Evolutionary conservation across 2,888 invertebrate genomes (phyloP).

Genomic region (Apomyelois bistriatella): DNA sequence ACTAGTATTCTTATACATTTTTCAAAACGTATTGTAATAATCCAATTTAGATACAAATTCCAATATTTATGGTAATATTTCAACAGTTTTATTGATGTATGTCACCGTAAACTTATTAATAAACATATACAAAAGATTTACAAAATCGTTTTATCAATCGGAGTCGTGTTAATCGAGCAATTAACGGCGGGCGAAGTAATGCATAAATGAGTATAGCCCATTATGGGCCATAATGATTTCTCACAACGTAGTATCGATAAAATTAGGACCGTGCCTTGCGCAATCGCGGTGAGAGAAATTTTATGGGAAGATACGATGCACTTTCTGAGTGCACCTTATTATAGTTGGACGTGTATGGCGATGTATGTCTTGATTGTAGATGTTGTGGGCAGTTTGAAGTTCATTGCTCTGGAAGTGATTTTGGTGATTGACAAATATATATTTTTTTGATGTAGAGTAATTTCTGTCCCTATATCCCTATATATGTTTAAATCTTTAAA

Average conservation of each 20-base stretch:
- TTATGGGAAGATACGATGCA: conserved; percentile 30
- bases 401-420: conserved; percentile 3
- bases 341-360: conserved; percentile 2
- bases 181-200: conserved; percentile 40
- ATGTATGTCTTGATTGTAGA: conserved; percentile 7
- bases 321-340: conserved; percentile 22
- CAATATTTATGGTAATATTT: too few species aligned
- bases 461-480: too few species aligned
- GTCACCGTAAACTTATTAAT: not conserved
- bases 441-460: not conserved
- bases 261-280: conserved; percentile 49
- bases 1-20: too few species aligned
- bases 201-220: too few species aligned
- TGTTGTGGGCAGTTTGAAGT: not conserved
- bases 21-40: too few species aligned
- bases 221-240: conserved; percentile 52
- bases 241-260: conserved; percentile 53
- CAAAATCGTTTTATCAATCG: conserved; percentile 16
- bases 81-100: not conserved
- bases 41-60: too few species aligned
- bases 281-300: conserved; percentile 40
- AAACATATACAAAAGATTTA: conserved; percentile 16
- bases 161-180: conserved; percentile 45
- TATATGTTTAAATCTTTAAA: too few species aligned
- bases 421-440: not conserved